Base-by-base conservation (phyloP, 2,113 vertebrate species). In the Ceratotherium simum region DNA sequence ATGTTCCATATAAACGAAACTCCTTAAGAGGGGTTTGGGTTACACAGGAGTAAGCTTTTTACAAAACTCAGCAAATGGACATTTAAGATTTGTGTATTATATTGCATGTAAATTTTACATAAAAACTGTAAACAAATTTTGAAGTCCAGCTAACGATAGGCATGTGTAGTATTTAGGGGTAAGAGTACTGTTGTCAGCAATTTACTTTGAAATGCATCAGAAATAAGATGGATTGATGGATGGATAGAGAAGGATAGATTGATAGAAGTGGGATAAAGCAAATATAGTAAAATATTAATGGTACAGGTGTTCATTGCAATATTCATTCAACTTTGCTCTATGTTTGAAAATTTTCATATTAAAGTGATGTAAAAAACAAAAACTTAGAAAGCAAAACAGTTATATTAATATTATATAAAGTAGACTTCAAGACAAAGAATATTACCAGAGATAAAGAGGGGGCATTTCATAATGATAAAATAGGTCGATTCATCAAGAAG, bases 341-440 rank as follows among this genome's bases (percentile, higher is more conserved):
- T 62, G 69, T 96, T 95, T 91, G 65, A 95, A 78, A 64, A 16
- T 64, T 78, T 75, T 90, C 72, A 72, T 80, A 51, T 89, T 95
- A 89, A 89, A 91, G 25, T 84, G 8, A 72, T 87, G 18, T 73
- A 70, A 73, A 90, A 92, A 8, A 73, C 21, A 76, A 92, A 92
- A 90, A 64, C 14, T 72, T 54, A 25, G 60, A 76, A 72, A 82
- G 5, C 14, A 81, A 69, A 78, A 80, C 2, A 65, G 5, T 93
- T 91, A 80, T 31, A 42, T 79, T 64, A 82, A 33, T 58, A 72
- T 92, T 36, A 92, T 65, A 84, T 89, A 92, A 89, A 96, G 67
- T 51, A 82, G 75, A 33, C 27, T 82, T 93, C 0, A 17, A 81
- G 62, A 81, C 75, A 76, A 84, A 84, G 7, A 84, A 23, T 67